A percentile compares a stretch with the other conserved stretches of the same genome.
Evolutionary conservation across 2,113 vertebrate species (phyloP).

Genomic region (Eulacestoma nigropectus): DNA sequence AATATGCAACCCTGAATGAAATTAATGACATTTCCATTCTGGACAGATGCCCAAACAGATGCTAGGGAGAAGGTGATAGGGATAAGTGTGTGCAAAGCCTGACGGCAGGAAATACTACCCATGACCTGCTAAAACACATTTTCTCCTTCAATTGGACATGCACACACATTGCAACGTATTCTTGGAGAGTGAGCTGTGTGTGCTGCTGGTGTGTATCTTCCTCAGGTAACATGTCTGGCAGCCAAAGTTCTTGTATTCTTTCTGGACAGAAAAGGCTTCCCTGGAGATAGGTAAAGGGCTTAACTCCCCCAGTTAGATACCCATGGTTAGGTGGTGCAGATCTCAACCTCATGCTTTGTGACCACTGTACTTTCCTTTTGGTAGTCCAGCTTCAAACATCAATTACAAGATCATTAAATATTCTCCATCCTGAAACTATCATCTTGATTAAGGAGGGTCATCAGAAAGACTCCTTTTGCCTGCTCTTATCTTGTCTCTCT

Average conservation of each 20-base stretch:
- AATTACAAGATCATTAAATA: not conserved
- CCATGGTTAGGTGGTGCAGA: accelerated
- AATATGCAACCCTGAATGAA: slow-evolving; percentile 12
- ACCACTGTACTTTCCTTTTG: not conserved
- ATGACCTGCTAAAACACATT: not conserved
- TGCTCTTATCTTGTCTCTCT: not conserved
- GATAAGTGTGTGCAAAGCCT: not conserved
- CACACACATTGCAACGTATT: accelerated
- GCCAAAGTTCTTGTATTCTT: not conserved
- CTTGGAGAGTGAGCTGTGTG: not conserved
- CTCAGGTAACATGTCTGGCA: not conserved
- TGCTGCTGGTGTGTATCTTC: not conserved
- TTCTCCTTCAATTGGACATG: not conserved
- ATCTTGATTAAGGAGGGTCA: not conserved
- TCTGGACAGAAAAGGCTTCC: not conserved
- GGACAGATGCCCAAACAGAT: slow-evolving; percentile 42
- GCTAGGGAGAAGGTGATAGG: not conserved
- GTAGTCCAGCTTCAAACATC: not conserved
- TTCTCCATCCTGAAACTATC: not conserved
- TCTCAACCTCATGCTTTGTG: not conserved
- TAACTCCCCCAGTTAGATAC: not conserved
- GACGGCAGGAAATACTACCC: not conserved
- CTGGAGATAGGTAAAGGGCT: not conserved
- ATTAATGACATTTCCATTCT: not conserved
- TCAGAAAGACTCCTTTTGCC: not conserved